Base-by-base conservation (phyloP, 2,888 invertebrate genomes). In the Caenorhabditis virilis region DNA sequence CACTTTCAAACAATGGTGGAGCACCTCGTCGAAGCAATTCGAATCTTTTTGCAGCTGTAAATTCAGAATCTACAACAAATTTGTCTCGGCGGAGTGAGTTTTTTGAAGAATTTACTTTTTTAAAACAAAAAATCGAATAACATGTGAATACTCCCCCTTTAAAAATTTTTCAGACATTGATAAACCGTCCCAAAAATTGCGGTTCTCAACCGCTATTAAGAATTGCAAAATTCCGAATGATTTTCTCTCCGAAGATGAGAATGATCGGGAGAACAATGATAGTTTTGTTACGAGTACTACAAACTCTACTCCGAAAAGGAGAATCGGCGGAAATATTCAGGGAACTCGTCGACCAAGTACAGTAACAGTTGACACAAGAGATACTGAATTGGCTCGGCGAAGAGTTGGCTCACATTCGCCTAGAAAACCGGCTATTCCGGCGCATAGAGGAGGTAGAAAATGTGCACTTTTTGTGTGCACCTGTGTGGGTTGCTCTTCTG, bases 201-300 rank as follows among this genome's bases (percentile, higher is more conserved):
- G 61, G 36, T 62, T 62, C 52, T 52, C 56, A 42, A 56, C 61
- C 25, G 47, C 61, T 46, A 51, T 56, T 50, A 54, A 60, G 50
- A 54, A 53, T n/a, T n/a, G n/a, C n/a, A n/a, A n/a, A n/a, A n/a
- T n/a, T n/a, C n/a, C n/a, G n/a, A n/a, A n/a, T n/a, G n/a, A n/a
- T n/a, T n/a, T n/a, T n/a, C n/a, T n/a, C n/a, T n/a, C n/a, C n/a
- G 30, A 30, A 6, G 30, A 30, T 20, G 18, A 20, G 9, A 11
- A 18, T 20, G 39, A 42, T 23, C 23, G n/a, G 4, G 41, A 41
- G 22, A 39, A 47, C n/a, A 35, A 53, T 16, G 43, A 56, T 30
- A 52, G 49, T 42, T 46, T 46, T n/a, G 36, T 62, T 36, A 62
- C 48, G 35, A 55, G 55, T n/a, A 48, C 47, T 18, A 41, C 33